These are phyloP conservation scores for Tryphoninae sp. DNA, from an alignment of 2,888 invertebrate species.

Conservation along the genomic window DNA sequence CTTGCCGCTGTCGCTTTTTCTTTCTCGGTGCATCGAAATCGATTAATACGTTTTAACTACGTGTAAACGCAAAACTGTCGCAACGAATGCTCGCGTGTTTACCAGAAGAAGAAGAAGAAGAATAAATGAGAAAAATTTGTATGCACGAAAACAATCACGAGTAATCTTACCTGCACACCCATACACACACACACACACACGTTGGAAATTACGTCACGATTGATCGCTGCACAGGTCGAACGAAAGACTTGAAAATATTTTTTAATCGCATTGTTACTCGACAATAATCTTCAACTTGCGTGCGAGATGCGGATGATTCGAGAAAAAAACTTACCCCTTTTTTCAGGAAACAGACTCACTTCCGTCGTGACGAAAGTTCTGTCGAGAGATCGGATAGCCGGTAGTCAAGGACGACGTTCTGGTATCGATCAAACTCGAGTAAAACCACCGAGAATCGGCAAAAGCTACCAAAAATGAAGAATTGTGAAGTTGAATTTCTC, in stretches of 20 bases:
- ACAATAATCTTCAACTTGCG: background rate
- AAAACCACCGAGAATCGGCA: conserved; percentile 12
- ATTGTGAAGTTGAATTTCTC: background rate
- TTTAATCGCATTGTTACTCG: background rate
- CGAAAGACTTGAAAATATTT: background rate
- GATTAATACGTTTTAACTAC: conserved; percentile 24
- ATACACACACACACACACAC: background rate
- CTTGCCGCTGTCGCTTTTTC: background rate
- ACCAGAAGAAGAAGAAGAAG: background rate
- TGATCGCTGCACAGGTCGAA: background rate
- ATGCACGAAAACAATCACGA: background rate
- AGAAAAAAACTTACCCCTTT: conserved; percentile 57
- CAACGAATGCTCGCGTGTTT: conserved; percentile 9
- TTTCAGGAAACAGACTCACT: conserved; percentile 52
- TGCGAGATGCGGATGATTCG: background rate
- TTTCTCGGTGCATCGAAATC: conserved; percentile 17
- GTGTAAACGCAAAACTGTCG: conserved; percentile 11
- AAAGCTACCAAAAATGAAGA: background rate
- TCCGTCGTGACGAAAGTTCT: conserved; percentile 52
- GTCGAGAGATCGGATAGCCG: conserved; percentile 26
- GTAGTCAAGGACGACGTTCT: conserved; percentile 61
- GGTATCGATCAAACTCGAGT: conserved; percentile 65
- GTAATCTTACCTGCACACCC: background rate
- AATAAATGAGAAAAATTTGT: background rate
- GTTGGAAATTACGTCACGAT: background rate